Evolutionary conservation across 2,113 vertebrate genomes (phyloP), one percentile per base, ranked within the genome.

Genomic region (Oncorhynchus nerka): DNA sequence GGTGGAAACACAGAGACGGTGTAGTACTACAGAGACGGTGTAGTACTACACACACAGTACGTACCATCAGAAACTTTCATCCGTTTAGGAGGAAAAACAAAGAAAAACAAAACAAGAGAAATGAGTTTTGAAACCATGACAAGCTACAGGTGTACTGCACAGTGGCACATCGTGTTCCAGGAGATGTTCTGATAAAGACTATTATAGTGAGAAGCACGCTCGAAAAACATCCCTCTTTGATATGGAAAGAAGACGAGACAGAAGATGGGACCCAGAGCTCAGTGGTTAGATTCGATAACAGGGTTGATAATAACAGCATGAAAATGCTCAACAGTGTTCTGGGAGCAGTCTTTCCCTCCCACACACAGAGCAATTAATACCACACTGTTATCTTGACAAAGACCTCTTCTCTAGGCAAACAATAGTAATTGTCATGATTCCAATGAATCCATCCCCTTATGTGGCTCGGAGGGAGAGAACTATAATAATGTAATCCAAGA

Each of bases 11-110:
- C 32, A 74, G 15, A 26, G 11, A 65, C 20, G 24, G 65, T 62
- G n/a, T 72, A 71, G 69, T 22, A 12, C 68, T 34, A 45, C 16
- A 9, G 15, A 26, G 11, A 65, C 20, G 24, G 65, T 62, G n/a
- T 72, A 71, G 69, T 22, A 12, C 68, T 34, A 45, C 16, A 9
- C 22, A 26, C 51, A 55, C 51, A 55, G 51, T 55, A 68, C 92
- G 90, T 94, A 96, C 95, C 95, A 94, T 95, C 94, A 79, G 95
- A 96, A 87, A 96, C 95, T 95, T 90, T 24, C 0, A 51, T 81
- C 74, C 74, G 76, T 71, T 45, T 20, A 32, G 61, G 39, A 28
- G 51, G 15, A n/a, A 70, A 75, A 49, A 71, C 8, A 45, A 78
- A 78, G 66, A 20, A 68, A 68, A 24, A n/a, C 24, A 9, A 6